Conservation (phyloP, 2,888 invertebrate genomes). For the Orthosia gracilis region DNA sequence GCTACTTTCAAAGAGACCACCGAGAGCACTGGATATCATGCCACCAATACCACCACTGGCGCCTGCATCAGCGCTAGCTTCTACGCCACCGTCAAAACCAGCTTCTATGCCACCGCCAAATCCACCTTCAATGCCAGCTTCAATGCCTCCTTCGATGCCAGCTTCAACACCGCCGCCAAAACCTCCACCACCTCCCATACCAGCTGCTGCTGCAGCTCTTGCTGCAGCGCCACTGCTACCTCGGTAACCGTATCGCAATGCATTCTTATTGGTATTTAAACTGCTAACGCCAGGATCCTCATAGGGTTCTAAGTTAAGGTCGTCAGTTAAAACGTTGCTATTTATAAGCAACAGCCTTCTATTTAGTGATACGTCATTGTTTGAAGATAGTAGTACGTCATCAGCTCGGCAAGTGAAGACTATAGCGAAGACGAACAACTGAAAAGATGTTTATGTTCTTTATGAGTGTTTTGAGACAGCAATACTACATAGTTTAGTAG, state of each 20-base stretch:
- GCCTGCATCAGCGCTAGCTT: constrained; percentile 25
- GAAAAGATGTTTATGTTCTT: constrained; percentile 23
- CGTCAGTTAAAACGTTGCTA: constrained; percentile 14
- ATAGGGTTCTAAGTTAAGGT: constrained; percentile 30
- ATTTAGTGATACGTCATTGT: constrained; percentile 4
- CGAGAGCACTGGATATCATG: constrained; percentile 41
- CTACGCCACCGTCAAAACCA: constrained; percentile 27
- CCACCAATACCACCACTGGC: constrained; percentile 32
- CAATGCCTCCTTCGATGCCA: constrained; percentile 35
- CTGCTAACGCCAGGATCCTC: background rate
- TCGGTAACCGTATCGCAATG: constrained; percentile 35
- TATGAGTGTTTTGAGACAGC: background rate
- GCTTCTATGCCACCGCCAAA: constrained; percentile 28
- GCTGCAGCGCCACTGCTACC: constrained; percentile 9
- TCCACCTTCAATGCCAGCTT: constrained; percentile 23
- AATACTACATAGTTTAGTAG: background rate
- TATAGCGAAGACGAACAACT: constrained; percentile 50
- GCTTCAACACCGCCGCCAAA: constrained; percentile 20
- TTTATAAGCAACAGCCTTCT: background rate
- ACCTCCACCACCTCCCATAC: constrained; percentile 8
- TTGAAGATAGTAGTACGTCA: constrained; percentile 29
- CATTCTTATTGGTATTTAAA: constrained; percentile 19
- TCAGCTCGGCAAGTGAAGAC: constrained; percentile 51
- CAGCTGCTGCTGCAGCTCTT: constrained; percentile 25
- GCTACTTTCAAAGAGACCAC: constrained; percentile 41